Evolutionary conservation across 64 coral and sea anemone genomes (phyloP), one percentile per base, ranked within the genome.

Genomic region (Hydrozoanthus tunicans): DNA sequence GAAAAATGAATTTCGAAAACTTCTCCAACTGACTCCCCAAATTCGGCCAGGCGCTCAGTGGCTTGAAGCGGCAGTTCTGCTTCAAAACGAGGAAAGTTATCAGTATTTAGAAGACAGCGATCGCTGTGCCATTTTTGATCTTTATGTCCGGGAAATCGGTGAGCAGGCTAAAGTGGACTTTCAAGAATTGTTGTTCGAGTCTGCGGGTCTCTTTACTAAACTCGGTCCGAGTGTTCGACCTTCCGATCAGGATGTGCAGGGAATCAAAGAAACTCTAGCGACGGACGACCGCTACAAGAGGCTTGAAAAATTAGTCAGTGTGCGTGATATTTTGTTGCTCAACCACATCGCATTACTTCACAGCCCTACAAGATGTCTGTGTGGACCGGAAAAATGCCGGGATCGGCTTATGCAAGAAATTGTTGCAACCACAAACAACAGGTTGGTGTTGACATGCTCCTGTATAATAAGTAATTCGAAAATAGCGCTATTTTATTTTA

Each of bases 81-180:
- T 99, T 3, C 83, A 96, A 83, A 99, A 99, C 56, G 97, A 99
- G 51, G 97, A 99, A 94, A 96, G 97, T 70, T 99, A 92, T 92
- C 92, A 99, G 59, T 99, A 99, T 53, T 77, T 99, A 2, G 90
- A 93, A 52, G 90, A 99, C 51, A 64, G 77, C 6, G 97, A 99
- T 62, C 89, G 92, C 67, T 81, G 76, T 67, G 63, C 75, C 56
- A 99, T 99, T 75, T 99, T 99, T 73, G 94, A 99, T 91, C 64
- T 68, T 20, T 99, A 95, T 74, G 92, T 93, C 55, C 81, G 92
- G 5, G 97, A 99, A 89, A 96, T 99, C 59, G 85, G 89, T 7
- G 97, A 91, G 59, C 90, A 96, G 81, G 97, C 94, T 53, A 93
- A 95, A 85, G 79, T 90, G 51, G 97, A 99, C 73, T 99, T 99